Conservation (phyloP, 2,113 vertebrate species). For the Sclerurus mexicanus region DNA sequence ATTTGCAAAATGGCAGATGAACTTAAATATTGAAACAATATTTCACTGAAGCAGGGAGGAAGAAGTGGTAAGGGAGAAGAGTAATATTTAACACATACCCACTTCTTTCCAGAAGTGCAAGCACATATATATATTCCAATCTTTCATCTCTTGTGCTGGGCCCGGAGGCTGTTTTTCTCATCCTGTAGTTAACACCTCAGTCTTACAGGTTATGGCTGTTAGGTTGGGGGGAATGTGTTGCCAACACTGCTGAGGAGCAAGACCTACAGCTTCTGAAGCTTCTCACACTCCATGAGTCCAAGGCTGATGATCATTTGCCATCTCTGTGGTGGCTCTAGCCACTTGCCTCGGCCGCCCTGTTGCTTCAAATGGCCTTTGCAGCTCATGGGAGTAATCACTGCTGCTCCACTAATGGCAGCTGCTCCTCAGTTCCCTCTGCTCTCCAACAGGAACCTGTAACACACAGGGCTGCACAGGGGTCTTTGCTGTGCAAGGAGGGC, state of each 20-base stretch:
- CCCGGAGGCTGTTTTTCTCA: not conserved
- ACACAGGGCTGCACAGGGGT: not conserved
- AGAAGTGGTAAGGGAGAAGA: not conserved
- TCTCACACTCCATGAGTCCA: not conserved
- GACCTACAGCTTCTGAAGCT: not conserved
- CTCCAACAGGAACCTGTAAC: not conserved
- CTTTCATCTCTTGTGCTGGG: not conserved
- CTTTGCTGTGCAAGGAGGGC: not conserved
- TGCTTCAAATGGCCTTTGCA: not conserved
- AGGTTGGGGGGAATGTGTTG: not conserved
- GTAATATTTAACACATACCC: not conserved
- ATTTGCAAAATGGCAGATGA: not conserved
- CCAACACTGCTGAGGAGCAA: not conserved
- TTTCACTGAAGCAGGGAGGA: not conserved
- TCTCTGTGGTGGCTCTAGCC: not conserved
- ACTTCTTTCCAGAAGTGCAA: not conserved
- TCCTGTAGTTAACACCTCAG: not conserved
- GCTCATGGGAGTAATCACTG: not conserved
- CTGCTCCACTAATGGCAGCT: fast-evolving
- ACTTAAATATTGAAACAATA: not conserved
- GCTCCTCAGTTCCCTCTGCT: not conserved
- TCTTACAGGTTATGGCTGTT: not conserved
- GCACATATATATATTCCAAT: not conserved
- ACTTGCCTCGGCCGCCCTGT: fast-evolving
- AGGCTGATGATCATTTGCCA: not conserved